Base-by-base conservation (phyloP, 2,888 invertebrate species). In the Pyrocoelia pectoralis region DNA sequence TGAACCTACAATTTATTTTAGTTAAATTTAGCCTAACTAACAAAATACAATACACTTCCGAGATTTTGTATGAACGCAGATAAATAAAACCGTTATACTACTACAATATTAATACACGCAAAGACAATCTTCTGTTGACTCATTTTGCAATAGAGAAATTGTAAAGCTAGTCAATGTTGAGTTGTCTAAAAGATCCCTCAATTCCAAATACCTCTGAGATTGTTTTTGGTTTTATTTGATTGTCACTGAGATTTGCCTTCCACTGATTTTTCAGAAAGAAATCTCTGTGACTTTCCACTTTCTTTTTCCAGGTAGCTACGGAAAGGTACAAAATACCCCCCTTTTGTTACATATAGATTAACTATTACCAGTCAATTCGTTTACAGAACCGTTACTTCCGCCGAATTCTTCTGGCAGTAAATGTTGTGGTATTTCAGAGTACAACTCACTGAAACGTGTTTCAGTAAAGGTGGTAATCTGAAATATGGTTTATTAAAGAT, bases 201-300 rank as follows among this genome's bases (percentile, higher is more conserved):
- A 85, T 60, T 13, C 86, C 86, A 67, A 86, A 86, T 69, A 86
- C 77, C 13, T 82, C 82, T 56, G 84, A 83, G 13, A 84, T 79
- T 28, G 85, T 84, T 72, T 83, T 84, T 0, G 85, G 84, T 69
- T 80, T 81, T 9, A 84, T 86, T 6, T 83, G 82, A 67, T 86
- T 78, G 72, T 82, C 81, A 52, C 81, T 76, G 71, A 87, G 87
- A 62, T 85, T 83, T 9, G 85, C 83, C 33, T 77, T 74, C 49
- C 80, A 82, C 43, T 77, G 70, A 61, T 86, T 85, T 67, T 86
- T 85, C 48, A 83, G 76, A 50, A 87, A 78, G 82, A 84, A 86
- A 5, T 82, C 78, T 18, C 81, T 76, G 69, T 84, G 81, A 43
- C 81, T 81, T 71, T 84, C 79, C 8, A 86, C 77, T 71, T 85